Base-by-base conservation (phyloP, 2,888 invertebrate species). In the Ophion ellenae region DNA sequence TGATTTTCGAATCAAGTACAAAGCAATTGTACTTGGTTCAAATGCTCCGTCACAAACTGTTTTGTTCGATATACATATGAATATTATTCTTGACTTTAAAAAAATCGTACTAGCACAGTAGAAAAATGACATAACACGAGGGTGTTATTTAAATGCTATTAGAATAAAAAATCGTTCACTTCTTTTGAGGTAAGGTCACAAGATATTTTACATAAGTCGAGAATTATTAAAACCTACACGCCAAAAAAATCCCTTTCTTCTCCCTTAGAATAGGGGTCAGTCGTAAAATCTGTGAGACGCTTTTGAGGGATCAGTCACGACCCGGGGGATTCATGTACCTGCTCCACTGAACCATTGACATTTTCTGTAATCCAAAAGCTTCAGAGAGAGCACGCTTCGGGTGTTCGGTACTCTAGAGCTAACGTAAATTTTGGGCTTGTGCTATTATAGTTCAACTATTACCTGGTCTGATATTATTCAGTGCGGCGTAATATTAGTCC, bases 321-420 rank as follows among this genome's bases (percentile, higher is more conserved):
- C 24, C 69, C 28, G 53, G 17, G 20, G 59, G 75, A 11, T 64
- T 53, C 45, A 57, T 79, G 28, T 76, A 71, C 79, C 79, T 75
- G 74, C 80, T 64, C 82, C 86, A 84, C 80, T 81, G 79, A 80
- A 70, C 79, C 83, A 82, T 85, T 82, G 89, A 88, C 90, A 89
- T 90, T 90, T 81, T 81, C 11, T 57, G 79, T 88, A 88, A 89
- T 92, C 91, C 91, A 88, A 86, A 88, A 90, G 89, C 85, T 85
- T 88, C 88, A 89, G 89, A 89, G 85, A 84, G 87, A 90, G 87
- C 91, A 92, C 91, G 91, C 88, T 89, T 89, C 89, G 82, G 84
- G 77, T 59, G 76, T 24, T 67, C 76, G n/a, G 61, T 63, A 66
- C 40, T 36, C 63, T 59, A 40, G 53, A 28, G 28, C n/a, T 20